phyloP scores from a whole-genome alignment of 2,797 vertebrate genomes.

The Clarias fuscus region DNA sequence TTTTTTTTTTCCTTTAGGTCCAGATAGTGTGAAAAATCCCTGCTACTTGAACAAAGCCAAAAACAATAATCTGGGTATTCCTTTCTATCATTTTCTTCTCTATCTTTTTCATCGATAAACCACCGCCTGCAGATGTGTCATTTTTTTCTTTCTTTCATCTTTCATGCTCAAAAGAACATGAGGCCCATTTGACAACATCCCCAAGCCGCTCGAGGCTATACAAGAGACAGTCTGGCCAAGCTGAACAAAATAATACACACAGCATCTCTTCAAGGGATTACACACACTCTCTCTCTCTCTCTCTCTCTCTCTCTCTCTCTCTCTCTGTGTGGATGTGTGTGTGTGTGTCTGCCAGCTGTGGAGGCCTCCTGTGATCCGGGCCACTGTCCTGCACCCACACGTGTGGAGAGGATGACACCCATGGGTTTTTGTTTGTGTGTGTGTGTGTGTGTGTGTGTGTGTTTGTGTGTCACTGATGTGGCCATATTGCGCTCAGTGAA shows the following conservation, averaged over 20 bases:
- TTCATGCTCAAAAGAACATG: constrained; percentile 63
- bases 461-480: constrained; percentile 40
- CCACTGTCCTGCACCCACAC: constrained; percentile 60
- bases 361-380: constrained; percentile 52
- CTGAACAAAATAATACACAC: constrained; percentile 61
- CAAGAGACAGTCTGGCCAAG: constrained; percentile 63
- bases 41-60: background rate
- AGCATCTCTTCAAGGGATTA: constrained; percentile 53
- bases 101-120: constrained; percentile 60
- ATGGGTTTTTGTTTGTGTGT: constrained; percentile 23
- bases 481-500: constrained; percentile 57
- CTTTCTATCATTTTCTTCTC: background rate
- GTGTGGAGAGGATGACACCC: constrained; percentile 35
- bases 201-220: constrained; percentile 59
- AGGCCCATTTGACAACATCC: constrained; percentile 63
- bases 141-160: constrained; percentile 55
- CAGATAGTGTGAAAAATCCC: background rate
- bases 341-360: constrained; percentile 59
- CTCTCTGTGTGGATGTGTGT: constrained; percentile 15
- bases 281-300: constrained; percentile 26
- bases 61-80: background rate
- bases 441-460: constrained; percentile 41
- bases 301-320: background rate
- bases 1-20: background rate
- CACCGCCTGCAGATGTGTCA: constrained; percentile 58